phyloP scores from a whole-genome alignment of 2,113 vertebrate species.

The Chloropsis cyanopogon region DNA sequence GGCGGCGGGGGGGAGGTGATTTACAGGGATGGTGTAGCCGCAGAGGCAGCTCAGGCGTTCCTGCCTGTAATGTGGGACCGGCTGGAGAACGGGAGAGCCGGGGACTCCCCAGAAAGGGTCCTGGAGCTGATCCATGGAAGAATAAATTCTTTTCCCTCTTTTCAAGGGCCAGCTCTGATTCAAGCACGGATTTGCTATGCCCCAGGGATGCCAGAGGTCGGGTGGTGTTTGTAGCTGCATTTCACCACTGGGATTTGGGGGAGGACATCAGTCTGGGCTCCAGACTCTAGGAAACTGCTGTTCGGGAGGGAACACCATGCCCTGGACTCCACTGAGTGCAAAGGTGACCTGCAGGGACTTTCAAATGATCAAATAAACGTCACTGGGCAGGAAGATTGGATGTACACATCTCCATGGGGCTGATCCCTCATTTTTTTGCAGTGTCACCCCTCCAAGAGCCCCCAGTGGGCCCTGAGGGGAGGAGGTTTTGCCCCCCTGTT shows the following conservation, averaged over 20 bases:
- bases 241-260: background rate
- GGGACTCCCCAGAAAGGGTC: background rate
- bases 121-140: background rate
- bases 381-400: background rate
- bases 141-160: background rate
- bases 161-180: background rate
- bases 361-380: background rate
- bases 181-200: background rate
- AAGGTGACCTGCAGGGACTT: background rate
- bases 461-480: background rate
- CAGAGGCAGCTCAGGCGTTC: background rate
- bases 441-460: background rate
- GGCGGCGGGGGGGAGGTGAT: background rate
- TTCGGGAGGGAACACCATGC: background rate
- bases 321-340: background rate
- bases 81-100: background rate
- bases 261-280: background rate
- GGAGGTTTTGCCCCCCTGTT: background rate
- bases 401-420: too few relatives aligned
- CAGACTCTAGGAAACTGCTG: background rate
- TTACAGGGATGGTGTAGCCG: background rate
- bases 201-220: background rate
- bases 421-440: background rate
- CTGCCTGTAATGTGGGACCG: background rate
- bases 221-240: background rate